Evolutionary conservation across 2,888 invertebrate genomes (phyloP).

Genomic region (Sphecodes monilicornis): DNA sequence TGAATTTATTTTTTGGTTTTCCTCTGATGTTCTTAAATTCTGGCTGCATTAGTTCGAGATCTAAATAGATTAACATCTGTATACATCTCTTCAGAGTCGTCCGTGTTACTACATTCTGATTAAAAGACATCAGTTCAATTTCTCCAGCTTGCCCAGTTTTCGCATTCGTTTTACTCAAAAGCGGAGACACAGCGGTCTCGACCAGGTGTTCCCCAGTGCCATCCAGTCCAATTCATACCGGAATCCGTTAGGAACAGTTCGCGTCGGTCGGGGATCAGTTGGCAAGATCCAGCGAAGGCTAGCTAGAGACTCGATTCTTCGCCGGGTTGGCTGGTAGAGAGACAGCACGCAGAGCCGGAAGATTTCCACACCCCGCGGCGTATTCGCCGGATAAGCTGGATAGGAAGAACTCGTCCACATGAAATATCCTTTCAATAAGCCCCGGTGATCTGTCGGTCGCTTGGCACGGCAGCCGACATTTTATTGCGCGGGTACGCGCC

Average conservation of each 20-base stretch:
- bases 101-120: not conserved
- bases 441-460: conserved; percentile 81
- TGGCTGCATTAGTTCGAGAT: too few species aligned
- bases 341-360: conserved; percentile 53
- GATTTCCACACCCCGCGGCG: conserved; percentile 77
- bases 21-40: not conserved
- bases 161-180: not conserved
- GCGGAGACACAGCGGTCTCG: conserved; percentile 7
- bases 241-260: not conserved
- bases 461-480: conserved; percentile 82
- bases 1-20: too few species aligned
- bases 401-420: conserved; percentile 79
- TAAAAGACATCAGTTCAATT: not conserved
- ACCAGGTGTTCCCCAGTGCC: not conserved
- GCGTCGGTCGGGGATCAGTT: not conserved
- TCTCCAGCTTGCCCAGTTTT: not conserved
- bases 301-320: conserved; percentile 18
- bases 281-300: not conserved
- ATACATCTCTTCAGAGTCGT: too few species aligned
- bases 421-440: conserved; percentile 84
- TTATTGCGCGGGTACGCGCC: conserved; percentile 79
- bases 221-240: conserved; percentile 1
- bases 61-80: too few species aligned
- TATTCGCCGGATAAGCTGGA: conserved; percentile 80
- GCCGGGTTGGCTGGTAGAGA: conserved; percentile 1